phyloP scores from a whole-genome alignment of 2,888 invertebrate genomes.

The Panzeria rudis region DNA sequence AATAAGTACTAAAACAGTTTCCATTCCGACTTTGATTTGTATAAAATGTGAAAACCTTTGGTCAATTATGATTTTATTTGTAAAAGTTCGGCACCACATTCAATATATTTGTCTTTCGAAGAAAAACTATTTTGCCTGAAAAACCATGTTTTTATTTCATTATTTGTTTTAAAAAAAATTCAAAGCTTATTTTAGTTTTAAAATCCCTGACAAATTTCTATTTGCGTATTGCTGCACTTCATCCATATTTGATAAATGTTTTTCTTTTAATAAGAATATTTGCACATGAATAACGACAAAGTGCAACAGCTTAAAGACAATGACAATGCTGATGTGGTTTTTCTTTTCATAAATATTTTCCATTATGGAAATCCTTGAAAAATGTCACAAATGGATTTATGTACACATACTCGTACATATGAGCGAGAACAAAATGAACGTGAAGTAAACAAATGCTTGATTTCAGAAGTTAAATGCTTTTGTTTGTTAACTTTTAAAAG shows the following conservation, averaged over 20 bases:
- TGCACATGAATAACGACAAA: slow-evolving; percentile 41
- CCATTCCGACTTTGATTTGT: no score
- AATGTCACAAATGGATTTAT: slow-evolving; percentile 14
- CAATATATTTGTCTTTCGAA: no score
- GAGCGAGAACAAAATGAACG: neutral
- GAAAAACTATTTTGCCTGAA: no score
- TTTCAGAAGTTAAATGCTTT: slow-evolving; percentile 18
- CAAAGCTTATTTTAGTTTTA: neutral
- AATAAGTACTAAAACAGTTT: no score
- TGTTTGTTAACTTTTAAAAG: neutral
- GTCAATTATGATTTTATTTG: no score
- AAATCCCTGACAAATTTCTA: neutral
- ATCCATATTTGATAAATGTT: neutral
- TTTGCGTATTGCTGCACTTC: no score
- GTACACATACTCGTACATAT: neutral
- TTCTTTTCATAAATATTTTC: slow-evolving; percentile 11
- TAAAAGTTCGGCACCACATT: no score
- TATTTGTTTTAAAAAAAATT: no score
- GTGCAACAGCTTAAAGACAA: slow-evolving; percentile 50
- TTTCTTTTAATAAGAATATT: neutral
- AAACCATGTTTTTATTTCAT: no score
- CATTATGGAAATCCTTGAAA: slow-evolving; percentile 45
- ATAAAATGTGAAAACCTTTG: no score
- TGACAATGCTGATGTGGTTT: slow-evolving; percentile 25
- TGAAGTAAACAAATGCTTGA: neutral